Percentiles rank a stretch among this genome's conserved stretches.
Evolutionary conservation across 2,113 vertebrate genomes (phyloP).

Genomic region (Syrmaticus mikado): DNA sequence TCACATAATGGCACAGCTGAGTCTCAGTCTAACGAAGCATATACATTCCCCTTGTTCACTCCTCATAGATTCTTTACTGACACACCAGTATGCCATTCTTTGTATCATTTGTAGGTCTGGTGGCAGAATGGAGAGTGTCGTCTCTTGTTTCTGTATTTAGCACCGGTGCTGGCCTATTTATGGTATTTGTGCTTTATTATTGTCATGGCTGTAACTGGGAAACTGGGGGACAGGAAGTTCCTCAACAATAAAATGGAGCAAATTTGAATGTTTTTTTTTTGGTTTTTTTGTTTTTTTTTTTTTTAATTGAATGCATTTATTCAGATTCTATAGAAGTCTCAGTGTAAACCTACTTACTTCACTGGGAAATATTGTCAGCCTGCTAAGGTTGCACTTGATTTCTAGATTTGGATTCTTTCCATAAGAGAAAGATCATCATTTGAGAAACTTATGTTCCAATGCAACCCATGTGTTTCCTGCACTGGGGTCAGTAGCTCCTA

Average conservation of each 20-base stretch:
- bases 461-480: not conserved
- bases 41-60: not conserved
- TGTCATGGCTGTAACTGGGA: not conserved
- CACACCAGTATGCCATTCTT: rapidly evolving
- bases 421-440: not conserved
- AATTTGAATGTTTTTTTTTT: not conserved
- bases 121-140: not conserved
- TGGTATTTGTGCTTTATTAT: not conserved
- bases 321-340: not conserved
- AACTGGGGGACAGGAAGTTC: not conserved
- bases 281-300: not conserved
- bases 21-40: not conserved
- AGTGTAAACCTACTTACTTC: not conserved
- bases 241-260: not conserved
- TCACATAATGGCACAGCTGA: not conserved
- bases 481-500: not conserved
- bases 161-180: not conserved
- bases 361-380: not conserved
- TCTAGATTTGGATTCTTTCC: not conserved
- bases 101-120: not conserved
- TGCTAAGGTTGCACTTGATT: not conserved
- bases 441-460: slow-evolving; percentile 10
- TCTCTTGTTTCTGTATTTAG: not conserved
- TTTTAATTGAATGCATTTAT: not conserved
- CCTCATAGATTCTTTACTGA: not conserved